phyloP scores from a whole-genome alignment of 2,113 vertebrate species.

The Tamias sibiricus region DNA sequence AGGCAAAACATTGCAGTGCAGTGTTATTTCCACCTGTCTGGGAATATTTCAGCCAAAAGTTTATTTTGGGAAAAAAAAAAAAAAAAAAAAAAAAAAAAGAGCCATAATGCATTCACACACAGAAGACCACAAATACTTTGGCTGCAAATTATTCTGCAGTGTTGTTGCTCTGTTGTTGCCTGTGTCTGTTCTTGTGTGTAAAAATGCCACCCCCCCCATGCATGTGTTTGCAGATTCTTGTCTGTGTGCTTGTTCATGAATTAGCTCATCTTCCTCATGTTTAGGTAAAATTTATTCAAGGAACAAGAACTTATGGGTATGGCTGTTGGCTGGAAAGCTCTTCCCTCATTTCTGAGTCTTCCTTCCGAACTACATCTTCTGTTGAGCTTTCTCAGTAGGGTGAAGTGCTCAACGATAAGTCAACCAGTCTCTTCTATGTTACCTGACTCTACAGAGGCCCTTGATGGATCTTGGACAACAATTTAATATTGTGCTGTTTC shows the following conservation, averaged over 20 bases:
- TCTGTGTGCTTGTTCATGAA: conserved; percentile 84
- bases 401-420: background rate
- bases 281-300: conserved; percentile 83
- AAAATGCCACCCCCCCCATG: conserved; percentile 84
- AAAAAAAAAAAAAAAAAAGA: conserved; percentile 79
- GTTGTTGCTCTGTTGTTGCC: conserved; percentile 82
- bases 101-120: background rate
- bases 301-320: conserved; percentile 86
- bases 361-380: conserved; percentile 45
- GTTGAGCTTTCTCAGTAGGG: conserved; percentile 15
- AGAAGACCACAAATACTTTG: conserved; percentile 75
- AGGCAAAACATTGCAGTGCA: conserved; percentile 89
- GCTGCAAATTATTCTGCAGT: conserved; percentile 82
- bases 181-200: conserved; percentile 82
- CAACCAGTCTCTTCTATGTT: background rate
- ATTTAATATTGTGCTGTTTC: background rate
- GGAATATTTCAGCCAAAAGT: conserved; percentile 87
- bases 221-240: conserved; percentile 88
- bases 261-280: conserved; percentile 82
- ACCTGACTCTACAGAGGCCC: background rate
- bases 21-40: conserved; percentile 87
- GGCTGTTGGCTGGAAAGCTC: conserved; percentile 78
- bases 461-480: background rate
- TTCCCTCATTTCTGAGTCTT: conserved; percentile 54
- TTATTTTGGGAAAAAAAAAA: conserved; percentile 80